phyloP scores from a whole-genome alignment of 2,113 vertebrate species.

The Centrocercus urophasianus region DNA sequence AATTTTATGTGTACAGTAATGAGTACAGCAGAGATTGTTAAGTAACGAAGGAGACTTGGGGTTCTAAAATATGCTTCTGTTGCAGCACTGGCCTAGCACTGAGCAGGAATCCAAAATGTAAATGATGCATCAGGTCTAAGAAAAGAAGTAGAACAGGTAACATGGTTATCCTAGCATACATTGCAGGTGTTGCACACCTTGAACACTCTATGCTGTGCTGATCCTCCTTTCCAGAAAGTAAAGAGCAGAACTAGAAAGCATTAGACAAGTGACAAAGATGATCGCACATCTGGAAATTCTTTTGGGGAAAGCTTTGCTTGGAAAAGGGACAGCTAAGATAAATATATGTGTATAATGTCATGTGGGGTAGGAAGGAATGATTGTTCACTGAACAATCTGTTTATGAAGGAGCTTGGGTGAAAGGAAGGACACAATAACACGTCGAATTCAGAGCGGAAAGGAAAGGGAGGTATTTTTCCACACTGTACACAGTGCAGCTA shows the following conservation, averaged over 20 bases:
- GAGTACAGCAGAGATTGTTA: not conserved
- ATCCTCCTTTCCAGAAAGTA: not conserved
- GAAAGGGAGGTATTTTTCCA: not conserved
- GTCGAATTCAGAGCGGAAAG: not conserved
- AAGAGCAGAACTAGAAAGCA: not conserved
- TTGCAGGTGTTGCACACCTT: not conserved
- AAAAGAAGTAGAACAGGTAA: not conserved
- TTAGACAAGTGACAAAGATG: not conserved
- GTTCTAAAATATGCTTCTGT: not conserved
- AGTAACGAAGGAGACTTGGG: not conserved
- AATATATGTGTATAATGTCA: not conserved
- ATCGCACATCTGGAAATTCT: not conserved
- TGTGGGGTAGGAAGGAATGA: not conserved
- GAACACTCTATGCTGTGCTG: not conserved
- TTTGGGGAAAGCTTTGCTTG: not conserved
- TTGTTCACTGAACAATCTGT: not conserved
- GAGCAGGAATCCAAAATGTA: not conserved
- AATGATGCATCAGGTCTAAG: not conserved
- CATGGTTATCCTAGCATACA: not conserved
- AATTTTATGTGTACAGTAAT: not conserved
- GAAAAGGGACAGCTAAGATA: not conserved
- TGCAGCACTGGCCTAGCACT: not conserved
- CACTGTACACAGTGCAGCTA: not conserved
- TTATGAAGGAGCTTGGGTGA: not conserved
- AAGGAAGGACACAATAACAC: not conserved